These are phyloP conservation scores for Luscinia luscinia DNA, from an alignment of 2,797 vertebrate species.

Conservation along the genomic window DNA sequence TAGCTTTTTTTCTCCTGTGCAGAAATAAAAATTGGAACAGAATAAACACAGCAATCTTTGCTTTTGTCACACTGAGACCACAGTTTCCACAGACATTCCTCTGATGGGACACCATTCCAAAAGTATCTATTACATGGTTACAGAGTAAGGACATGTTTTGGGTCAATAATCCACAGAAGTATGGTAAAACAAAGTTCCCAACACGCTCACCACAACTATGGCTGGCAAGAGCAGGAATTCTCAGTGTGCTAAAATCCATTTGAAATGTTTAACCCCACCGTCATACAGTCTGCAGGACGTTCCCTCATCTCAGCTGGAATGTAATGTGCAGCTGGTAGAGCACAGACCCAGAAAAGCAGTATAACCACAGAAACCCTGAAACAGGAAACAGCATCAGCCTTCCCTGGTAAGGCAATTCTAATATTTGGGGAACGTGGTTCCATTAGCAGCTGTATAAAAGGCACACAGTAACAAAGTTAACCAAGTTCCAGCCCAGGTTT, in stretches of 20 bases:
- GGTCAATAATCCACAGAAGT: conserved; percentile 23
- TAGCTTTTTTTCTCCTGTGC: background rate
- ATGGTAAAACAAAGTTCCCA: conserved; percentile 19
- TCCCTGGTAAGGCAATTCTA: background rate
- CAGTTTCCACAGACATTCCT: conserved; percentile 49
- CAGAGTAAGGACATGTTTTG: background rate
- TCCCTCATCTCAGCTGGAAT: background rate
- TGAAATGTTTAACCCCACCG: background rate
- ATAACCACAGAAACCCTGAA: background rate
- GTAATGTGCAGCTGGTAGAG: background rate
- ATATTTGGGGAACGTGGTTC: background rate
- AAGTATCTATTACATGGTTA: conserved; percentile 21
- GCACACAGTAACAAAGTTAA: background rate
- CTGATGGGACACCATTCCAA: background rate
- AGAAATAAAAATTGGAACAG: conserved; percentile 15
- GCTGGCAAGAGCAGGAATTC: background rate
- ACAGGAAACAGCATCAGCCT: background rate
- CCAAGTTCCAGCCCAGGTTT: background rate
- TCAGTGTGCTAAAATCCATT: background rate
- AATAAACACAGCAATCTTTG: background rate
- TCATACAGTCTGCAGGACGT: background rate
- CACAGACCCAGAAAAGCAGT: background rate
- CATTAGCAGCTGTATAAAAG: background rate
- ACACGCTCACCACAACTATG: conserved; percentile 26
- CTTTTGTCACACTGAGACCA: conserved; percentile 25